Percentiles rank a stretch among this genome's conserved stretches.
Conservation (phyloP, 2,888 invertebrate species). For the Drosophila tripunctata region DNA sequence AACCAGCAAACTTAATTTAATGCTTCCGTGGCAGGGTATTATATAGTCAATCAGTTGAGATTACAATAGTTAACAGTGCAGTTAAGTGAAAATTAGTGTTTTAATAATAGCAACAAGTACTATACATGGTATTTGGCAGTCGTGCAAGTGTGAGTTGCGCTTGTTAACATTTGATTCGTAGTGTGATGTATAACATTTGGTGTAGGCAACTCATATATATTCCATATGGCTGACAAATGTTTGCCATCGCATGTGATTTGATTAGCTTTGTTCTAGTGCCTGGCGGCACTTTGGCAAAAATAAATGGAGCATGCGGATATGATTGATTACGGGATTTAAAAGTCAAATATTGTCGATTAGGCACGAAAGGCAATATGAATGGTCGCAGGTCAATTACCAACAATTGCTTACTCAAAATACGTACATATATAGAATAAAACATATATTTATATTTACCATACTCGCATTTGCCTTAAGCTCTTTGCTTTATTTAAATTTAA, state of each 20-base stretch:
- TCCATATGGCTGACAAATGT: constrained; percentile 61
- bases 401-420: not conserved
- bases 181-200: no score
- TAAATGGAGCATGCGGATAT: constrained; percentile 41
- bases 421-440: not conserved
- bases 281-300: constrained; percentile 38
- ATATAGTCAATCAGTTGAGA: not conserved
- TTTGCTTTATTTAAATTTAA: constrained; percentile 33
- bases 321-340: constrained; percentile 72
- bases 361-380: constrained; percentile 25
- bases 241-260: constrained; percentile 68
- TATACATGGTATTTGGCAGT: not conserved
- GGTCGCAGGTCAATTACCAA: constrained; percentile 28
- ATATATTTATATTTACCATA: not conserved
- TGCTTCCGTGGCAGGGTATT: not conserved
- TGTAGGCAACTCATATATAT: constrained; percentile 38
- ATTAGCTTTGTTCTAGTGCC: constrained; percentile 61
- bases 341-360: constrained; percentile 73
- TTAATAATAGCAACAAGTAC: not conserved
- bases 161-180: constrained; percentile 20
- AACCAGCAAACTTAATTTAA: not conserved
- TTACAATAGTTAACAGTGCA: no score
- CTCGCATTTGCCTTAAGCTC: constrained; percentile 15
- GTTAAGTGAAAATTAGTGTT: not conserved
- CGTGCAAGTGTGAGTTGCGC: constrained; percentile 18